A percentile compares a stretch with the other conserved stretches of the same genome.
Evolutionary conservation across 2,888 invertebrate genomes (phyloP).

Genomic region (Hirtodrosophila duncani): DNA sequence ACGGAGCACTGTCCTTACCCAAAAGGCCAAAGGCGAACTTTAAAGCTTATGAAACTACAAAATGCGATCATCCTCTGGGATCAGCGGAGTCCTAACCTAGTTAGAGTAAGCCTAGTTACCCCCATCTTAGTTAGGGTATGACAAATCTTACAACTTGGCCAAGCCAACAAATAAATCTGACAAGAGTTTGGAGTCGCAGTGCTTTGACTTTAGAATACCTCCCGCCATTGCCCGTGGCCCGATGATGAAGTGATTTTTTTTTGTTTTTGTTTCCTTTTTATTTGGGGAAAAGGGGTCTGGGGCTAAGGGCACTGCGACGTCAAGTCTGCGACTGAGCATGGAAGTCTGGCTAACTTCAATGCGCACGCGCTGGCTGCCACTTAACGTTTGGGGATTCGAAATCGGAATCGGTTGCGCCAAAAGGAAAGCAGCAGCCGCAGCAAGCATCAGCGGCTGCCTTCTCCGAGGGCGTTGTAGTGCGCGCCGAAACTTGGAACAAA

Average conservation of each 20-base stretch:
- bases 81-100: too few relatives aligned
- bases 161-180: conserved; percentile 57
- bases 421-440: conserved; percentile 56
- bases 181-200: conserved; percentile 55
- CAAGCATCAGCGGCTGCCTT: conserved; percentile 26
- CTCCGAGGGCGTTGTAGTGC: conserved; percentile 56
- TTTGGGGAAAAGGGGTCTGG: too few relatives aligned
- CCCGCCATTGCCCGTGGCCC: conserved; percentile 16
- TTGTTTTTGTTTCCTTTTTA: too few relatives aligned
- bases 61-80: too few relatives aligned
- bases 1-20: too few relatives aligned
- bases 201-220: conserved; percentile 62
- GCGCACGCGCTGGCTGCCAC: conserved; percentile 71
- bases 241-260: conserved; percentile 64
- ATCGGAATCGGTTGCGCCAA: conserved; percentile 43
- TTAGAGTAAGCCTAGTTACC: too few relatives aligned
- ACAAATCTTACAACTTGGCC: conserved; percentile 29
- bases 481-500: conserved; percentile 7
- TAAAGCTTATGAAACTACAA: too few relatives aligned
- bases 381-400: too few relatives aligned
- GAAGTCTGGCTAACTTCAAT: too few relatives aligned
- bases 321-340: conserved; percentile 25
- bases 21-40: too few relatives aligned
- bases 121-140: too few relatives aligned
- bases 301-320: conserved; percentile 17